Evolutionary conservation across 2,888 invertebrate genomes (phyloP), one percentile per base, ranked within the genome.

Genomic region (Hypsopygia costalis): DNA sequence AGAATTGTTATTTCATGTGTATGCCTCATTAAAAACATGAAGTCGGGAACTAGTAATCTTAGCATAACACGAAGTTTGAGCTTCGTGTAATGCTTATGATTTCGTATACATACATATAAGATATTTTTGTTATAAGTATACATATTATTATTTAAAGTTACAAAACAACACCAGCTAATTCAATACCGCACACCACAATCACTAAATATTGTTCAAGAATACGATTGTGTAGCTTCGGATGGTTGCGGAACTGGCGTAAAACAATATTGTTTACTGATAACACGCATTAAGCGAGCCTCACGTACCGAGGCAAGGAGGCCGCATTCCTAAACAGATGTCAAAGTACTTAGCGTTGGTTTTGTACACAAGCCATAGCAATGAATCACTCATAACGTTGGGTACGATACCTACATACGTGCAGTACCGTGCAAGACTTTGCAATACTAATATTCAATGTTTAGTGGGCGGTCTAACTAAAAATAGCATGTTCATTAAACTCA

Each of bases 241-340:
- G 11, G 30, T 34, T 28, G 6, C 30, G 43, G 29, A 22, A 3
- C 39, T 39, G 33, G 40, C 41, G 43, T 40, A 58, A 64, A 55
- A 54, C 54, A 52, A 52, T 68, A 71, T 69, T 69, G 69, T 79
- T 73, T 69, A 65, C 69, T 66, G 71, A 77, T 79, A 79, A 65
- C 64, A 65, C 54, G 56, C 57, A 52, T 47, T 52, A 52, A 53
- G 59, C 56, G 59, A 53, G 66, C 67, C 62, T 67, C 62, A 69
- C 67, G 55, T 67, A 64, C 55, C 62, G 61, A 72, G 60, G 60
- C 73, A 71, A 74, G 71, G 81, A 72, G 63, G 69, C 73, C 75
- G 58, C 83, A 86, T 86, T 83, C 86, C 77, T 59, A 51, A 62
- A 66, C 63, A 74, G 73, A 78, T 81, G 83, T 79, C 83, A 76